These are phyloP conservation scores for Rotaria sp. DNA, from an alignment of 2,888 invertebrate species.

Conservation along the genomic window DNA sequence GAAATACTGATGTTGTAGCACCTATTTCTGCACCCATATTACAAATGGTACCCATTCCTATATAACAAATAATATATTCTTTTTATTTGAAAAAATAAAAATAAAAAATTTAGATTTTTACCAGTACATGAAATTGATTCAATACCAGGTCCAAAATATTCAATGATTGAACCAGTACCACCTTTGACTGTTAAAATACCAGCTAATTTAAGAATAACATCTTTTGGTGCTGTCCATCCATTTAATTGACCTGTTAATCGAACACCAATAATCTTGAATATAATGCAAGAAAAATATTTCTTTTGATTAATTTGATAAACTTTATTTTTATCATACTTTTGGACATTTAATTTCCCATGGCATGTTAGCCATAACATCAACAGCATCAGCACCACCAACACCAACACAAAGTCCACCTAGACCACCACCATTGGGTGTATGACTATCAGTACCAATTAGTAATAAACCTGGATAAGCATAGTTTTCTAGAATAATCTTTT, in stretches of 20 bases:
- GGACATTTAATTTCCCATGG: conserved; percentile 99
- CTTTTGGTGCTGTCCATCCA: conserved; percentile 99
- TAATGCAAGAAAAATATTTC: neutral
- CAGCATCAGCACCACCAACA: conserved; percentile 97
- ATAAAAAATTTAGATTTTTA: too few relatives aligned
- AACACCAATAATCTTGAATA: conserved; percentile 77
- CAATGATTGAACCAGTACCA: conserved; percentile 96
- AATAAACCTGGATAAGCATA: conserved; percentile 95
- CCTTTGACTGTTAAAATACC: conserved; percentile 97
- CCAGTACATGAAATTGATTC: conserved; percentile 98
- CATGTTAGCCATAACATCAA: conserved; percentile 96
- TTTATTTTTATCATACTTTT: conserved; percentile 62
- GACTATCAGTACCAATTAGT: conserved; percentile 96
- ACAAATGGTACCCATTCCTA: conserved; percentile 91
- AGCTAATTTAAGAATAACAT: conserved; percentile 85
- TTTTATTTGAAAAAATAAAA: too few relatives aligned
- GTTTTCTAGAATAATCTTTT: conserved; percentile 90
- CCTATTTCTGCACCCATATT: conserved; percentile 99
- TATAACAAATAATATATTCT: too few relatives aligned
- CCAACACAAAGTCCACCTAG: conserved; percentile 94
- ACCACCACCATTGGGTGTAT: conserved; percentile 95
- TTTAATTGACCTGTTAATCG: conserved; percentile 83
- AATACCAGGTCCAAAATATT: conserved; percentile 92
- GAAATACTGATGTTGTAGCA: conserved; percentile 93
- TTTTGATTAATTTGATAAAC: too few relatives aligned